Percentiles rank a stretch among this genome's conserved stretches.
Evolutionary conservation across 2,113 vertebrate genomes (phyloP).

Genomic region (Sphyrna mokarran): DNA sequence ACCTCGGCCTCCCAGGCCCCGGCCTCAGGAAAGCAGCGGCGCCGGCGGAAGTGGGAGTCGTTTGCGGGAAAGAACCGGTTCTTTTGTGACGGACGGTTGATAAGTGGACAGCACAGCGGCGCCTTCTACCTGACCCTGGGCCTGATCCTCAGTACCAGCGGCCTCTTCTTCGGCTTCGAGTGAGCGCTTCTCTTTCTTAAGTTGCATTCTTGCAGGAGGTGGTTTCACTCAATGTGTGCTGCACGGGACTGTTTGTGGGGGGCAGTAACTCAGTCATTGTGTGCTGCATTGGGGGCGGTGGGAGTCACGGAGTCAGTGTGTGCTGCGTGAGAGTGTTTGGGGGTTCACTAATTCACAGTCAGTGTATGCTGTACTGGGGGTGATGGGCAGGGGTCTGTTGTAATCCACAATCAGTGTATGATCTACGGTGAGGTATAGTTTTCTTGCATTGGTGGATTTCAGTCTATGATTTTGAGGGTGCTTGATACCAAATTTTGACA

Average conservation of each 20-base stretch:
- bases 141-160: constrained; percentile 79
- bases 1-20: not conserved
- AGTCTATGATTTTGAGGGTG: not conserved
- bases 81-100: constrained; percentile 79
- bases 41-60: constrained; percentile 77
- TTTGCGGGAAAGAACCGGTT: constrained; percentile 85
- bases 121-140: constrained; percentile 80
- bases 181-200: constrained; percentile 55
- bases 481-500: not conserved
- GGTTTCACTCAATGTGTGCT: too few relatives aligned
- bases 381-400: not conserved
- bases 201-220: too few relatives aligned
- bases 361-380: not conserved
- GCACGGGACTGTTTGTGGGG: not conserved
- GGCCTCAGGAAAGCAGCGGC: constrained; percentile 42
- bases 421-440: not conserved
- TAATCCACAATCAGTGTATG: not conserved
- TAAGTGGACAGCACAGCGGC: constrained; percentile 76
- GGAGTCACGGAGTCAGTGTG: too few relatives aligned
- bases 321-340: too few relatives aligned
- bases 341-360: not conserved
- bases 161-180: constrained; percentile 92
- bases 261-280: not conserved
- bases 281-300: too few relatives aligned
- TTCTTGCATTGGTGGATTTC: not conserved